Conservation (phyloP, 2,113 vertebrate genomes). For the Antennarius striatus region DNA sequence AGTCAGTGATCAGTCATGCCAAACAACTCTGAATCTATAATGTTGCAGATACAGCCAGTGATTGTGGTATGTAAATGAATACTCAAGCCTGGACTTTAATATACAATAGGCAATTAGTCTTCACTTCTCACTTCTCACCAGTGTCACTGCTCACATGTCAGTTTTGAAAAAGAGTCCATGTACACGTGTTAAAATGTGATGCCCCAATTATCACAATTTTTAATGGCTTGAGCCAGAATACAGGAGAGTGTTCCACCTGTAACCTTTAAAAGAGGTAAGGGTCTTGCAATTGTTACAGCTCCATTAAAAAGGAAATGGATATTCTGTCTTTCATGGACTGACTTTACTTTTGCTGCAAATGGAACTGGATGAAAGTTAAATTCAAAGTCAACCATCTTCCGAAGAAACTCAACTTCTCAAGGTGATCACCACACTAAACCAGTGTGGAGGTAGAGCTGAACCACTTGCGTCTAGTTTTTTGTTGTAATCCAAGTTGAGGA, state of each 20-base stretch:
- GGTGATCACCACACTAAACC: too few species aligned
- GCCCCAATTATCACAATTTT: conserved; percentile 44
- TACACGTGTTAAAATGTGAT: conserved; percentile 55
- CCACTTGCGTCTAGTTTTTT: too few species aligned
- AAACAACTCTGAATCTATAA: neutral
- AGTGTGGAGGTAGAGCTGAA: too few species aligned
- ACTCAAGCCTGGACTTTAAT: conserved; percentile 7
- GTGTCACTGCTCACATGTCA: conserved; percentile 26
- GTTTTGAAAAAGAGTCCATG: conserved; percentile 42
- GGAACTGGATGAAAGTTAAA: too few species aligned
- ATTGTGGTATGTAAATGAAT: conserved; percentile 14
- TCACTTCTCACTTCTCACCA: conserved; percentile 23
- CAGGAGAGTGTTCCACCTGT: conserved; percentile 7
- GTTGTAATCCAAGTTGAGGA: too few species aligned
- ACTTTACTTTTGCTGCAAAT: too few species aligned
- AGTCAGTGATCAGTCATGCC: neutral
- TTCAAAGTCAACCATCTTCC: too few species aligned
- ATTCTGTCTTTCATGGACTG: too few species aligned
- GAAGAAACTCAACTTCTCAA: too few species aligned
- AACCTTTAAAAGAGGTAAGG: conserved; percentile 9
- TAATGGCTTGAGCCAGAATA: conserved; percentile 38
- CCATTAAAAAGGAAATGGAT: too few species aligned
- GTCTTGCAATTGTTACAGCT: neutral
- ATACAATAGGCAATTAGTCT: conserved; percentile 28
- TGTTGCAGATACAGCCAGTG: neutral